Conservation (phyloP, 2,797 vertebrate genomes). For the Molossus alvarezi region DNA sequence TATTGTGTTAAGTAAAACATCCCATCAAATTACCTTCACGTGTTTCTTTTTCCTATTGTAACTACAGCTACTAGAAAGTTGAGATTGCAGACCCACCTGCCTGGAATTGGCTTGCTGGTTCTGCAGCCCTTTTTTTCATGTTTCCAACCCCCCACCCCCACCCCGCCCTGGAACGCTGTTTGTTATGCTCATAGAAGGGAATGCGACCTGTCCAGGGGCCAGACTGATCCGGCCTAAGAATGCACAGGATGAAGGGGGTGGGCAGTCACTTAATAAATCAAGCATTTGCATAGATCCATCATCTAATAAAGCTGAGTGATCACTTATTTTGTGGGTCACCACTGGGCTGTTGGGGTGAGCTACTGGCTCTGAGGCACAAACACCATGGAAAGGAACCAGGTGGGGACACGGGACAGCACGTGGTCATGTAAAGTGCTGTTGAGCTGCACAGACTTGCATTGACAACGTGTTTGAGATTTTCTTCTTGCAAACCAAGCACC, state of each 20-base stretch:
- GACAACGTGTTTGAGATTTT: background rate
- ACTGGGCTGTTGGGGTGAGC: background rate
- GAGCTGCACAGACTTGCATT: conserved; percentile 57
- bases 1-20: background rate
- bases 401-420: background rate
- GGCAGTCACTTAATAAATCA: background rate
- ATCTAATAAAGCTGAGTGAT: background rate
- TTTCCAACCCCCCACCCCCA: background rate
- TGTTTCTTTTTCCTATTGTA: background rate
- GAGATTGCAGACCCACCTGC: background rate
- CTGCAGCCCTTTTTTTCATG: background rate
- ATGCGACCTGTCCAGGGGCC: rapidly evolving
- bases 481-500: conserved; percentile 27
- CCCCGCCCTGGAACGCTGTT: background rate
- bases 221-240: background rate
- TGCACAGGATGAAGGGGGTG: background rate
- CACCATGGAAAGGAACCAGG: background rate
- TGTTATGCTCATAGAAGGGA: background rate
- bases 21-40: background rate
- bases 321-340: background rate
- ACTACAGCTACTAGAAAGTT: background rate
- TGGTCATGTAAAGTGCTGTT: conserved; percentile 78
- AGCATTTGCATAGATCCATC: background rate
- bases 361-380: background rate
- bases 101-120: background rate